These are phyloP conservation scores for Phyllotreta striolata DNA, from an alignment of 2,888 invertebrate genomes.

Conservation along the genomic window DNA sequence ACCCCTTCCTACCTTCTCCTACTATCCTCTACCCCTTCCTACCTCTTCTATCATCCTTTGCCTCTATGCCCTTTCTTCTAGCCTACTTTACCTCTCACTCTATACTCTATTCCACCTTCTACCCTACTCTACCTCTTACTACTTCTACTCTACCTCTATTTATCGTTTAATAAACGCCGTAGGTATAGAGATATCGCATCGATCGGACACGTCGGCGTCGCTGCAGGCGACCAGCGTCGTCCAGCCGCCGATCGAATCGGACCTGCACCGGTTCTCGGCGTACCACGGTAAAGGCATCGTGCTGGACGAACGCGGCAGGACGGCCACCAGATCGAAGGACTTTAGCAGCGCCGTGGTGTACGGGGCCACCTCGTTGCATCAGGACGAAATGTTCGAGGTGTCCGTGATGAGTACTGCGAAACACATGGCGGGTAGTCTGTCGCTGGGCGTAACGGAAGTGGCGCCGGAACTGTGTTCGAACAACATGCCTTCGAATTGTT, in stretches of 20 bases:
- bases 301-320: slow-evolving; percentile 70
- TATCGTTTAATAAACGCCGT: slow-evolving; percentile 15
- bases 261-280: slow-evolving; percentile 65
- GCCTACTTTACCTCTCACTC: too few relatives aligned
- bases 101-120: too few relatives aligned
- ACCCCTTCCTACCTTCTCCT: too few relatives aligned
- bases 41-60: too few relatives aligned
- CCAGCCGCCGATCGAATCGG: slow-evolving; percentile 56
- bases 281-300: slow-evolving; percentile 75
- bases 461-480: slow-evolving; percentile 67
- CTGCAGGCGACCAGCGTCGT: slow-evolving; percentile 54
- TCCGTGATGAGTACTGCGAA: slow-evolving; percentile 70
- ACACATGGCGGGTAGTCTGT: slow-evolving; percentile 75
- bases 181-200: slow-evolving; percentile 43
- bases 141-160: too few relatives aligned
- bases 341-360: slow-evolving; percentile 68
- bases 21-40: too few relatives aligned
- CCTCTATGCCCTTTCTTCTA: too few relatives aligned
- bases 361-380: slow-evolving; percentile 74
- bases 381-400: slow-evolving; percentile 84
- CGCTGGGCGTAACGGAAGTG: slow-evolving; percentile 78
- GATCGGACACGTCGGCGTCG: slow-evolving; percentile 58
- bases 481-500: slow-evolving; percentile 73
- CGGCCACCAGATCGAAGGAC: slow-evolving; percentile 63
- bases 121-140: too few relatives aligned